A percentile compares a stretch with the other conserved stretches of the same genome.
Conservation (phyloP, 2,113 vertebrate genomes). For the Neogobius melanostomus region DNA sequence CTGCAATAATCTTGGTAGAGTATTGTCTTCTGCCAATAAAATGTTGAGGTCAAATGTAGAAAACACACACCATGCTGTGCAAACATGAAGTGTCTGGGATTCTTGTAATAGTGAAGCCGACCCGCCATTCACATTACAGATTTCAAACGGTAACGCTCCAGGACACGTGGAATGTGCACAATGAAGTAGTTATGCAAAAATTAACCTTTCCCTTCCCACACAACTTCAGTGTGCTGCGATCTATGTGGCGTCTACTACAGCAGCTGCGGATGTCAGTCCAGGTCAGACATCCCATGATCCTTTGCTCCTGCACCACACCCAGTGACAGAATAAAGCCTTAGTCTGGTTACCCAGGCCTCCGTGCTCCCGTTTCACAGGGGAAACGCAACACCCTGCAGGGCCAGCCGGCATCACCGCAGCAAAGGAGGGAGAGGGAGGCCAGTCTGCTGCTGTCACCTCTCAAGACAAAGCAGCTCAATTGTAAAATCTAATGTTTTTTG, state of each 20-base stretch:
- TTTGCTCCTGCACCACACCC: conserved; percentile 67
- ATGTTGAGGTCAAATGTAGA: too few species aligned
- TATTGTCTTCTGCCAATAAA: too few species aligned
- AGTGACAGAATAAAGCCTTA: conserved; percentile 64
- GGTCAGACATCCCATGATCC: conserved; percentile 71
- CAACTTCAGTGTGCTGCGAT: neutral
- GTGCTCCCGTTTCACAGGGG: conserved; percentile 65
- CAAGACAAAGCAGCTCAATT: too few species aligned
- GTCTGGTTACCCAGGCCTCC: conserved; percentile 61
- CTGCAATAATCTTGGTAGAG: too few species aligned
- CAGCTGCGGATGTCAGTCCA: conserved; percentile 70
- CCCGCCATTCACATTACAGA: too few species aligned
- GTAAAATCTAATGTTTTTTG: too few species aligned
- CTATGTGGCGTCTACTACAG: conserved; percentile 16
- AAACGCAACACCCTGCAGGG: conserved; percentile 67
- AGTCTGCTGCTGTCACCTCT: too few species aligned
- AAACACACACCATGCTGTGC: too few species aligned
- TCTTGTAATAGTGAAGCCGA: too few species aligned
- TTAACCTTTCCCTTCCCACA: conserved; percentile 1
- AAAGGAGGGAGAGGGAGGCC: conserved; percentile 12
- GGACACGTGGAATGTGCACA: too few species aligned
- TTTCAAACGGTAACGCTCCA: too few species aligned
- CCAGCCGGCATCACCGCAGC: conserved; percentile 44
- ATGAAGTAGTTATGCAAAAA: neutral
- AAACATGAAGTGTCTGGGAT: too few species aligned